Evolutionary conservation across 1,140 invertebrate genomes (phyloP), one percentile per base, ranked within the genome.

Genomic region (Agraylea sexmaculata): DNA sequence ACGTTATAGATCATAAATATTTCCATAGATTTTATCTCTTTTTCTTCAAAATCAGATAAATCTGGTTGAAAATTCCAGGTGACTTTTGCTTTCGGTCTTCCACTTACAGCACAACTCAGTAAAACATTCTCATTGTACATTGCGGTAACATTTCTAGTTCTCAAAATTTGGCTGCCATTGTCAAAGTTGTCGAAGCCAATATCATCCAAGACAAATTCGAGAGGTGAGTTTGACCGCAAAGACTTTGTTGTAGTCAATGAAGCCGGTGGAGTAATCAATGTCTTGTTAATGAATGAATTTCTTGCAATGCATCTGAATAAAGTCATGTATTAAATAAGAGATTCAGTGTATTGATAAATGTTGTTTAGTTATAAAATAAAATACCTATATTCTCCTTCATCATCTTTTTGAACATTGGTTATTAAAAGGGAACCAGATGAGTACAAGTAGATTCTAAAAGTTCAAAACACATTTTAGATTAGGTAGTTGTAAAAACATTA

Each of bases 241-340:
- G 35, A 35, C 30, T 43, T 42, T 0, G 32, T 18, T 11, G 46
- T 23, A 10, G 35, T 16, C 3, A 50, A 33, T 8, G 22, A 30
- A 11, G 13, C 41, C 0, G 16, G 4, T 3, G 41, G 31, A 30
- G 40, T 50, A 19, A 43, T 21, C 11, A 21, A 34, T 15, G 38
- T 45, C 37, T 55, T 56, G 43, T 62, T 63, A 6, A 56, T 43
- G 5, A 53, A 28, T 4, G 39, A 21, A 33, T 66, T 66, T 1
- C 46, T 56, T 29, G 59, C 62, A 45, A 52, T 53, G 37, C 64
- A 66, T 42, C 62, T 64, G 53, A 42, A 35, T 42, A 35, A 23
- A 35, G 5, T 23, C n/a, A 35, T 7, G 35, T n/a, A 13, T 25
- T 15, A n/a, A 25, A 11, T 11, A 12, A 27, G 37, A 28, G 6